Evolutionary conservation across 2,888 invertebrate species (phyloP), one percentile per base, ranked within the genome.

Genomic region (Papilio protenor): DNA sequence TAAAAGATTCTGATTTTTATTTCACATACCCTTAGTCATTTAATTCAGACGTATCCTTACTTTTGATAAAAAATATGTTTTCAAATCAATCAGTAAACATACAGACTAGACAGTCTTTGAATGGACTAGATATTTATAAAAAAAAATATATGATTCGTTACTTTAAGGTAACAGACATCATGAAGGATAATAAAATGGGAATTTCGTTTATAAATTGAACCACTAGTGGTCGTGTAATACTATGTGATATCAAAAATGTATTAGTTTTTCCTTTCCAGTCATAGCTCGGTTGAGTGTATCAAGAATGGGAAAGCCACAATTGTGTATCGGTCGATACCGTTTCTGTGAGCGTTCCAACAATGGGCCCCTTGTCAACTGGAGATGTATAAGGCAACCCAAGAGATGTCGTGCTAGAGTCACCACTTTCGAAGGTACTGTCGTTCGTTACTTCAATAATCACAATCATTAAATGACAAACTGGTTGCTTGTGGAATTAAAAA

Each of bases 401-500:
- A 87, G 88, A 10, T 89, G 89, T 69, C 79, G 81, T 14, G 86
- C 85, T 1, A 82, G 79, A 23, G 81, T 84, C 21, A 82, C 77
- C 45, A 85, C 85, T 0, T 21, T 85, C 5, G 82, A 83, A 3
- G 55, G 77, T 0, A 45, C 71, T 1, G 74, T 85, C n/a, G 73
- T 85, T 52, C 81, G 76, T 70, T 73, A 76, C 49, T 76, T 79
- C 3, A n/a, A 69, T 14, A 45, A 61, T 10, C 78, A 79, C 45
- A 79, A 79, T 40, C 78, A 78, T 40, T 75, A 10, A 78, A 33
- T n/a, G 55, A n/a, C 10, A 8, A n/a, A 55, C 18, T 49, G 4
- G 18, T 18, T 52, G 18, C 4, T 52, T 2, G 18, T 52, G 49
- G 14, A 49, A 49, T 49, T 49, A 14, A 49, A 47, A 49, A 49